These are phyloP conservation scores for Craseonycteris thonglongyai DNA, from an alignment of 2,113 vertebrate species.

Conservation along the genomic window DNA sequence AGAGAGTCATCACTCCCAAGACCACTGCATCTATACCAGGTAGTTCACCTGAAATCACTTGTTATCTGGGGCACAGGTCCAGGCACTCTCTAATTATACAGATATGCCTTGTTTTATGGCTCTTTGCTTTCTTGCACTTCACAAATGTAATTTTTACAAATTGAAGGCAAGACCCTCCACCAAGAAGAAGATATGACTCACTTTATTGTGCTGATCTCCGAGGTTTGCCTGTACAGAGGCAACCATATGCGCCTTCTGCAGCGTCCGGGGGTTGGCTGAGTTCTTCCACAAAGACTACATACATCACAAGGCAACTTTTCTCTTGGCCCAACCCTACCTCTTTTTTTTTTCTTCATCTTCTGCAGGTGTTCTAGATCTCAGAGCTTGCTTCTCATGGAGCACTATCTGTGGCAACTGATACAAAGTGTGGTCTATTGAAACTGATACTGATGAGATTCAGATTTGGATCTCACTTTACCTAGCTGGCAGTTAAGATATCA, in stretches of 20 bases:
- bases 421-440: neutral
- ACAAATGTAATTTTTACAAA: neutral
- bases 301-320: neutral
- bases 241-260: neutral
- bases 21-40: neutral
- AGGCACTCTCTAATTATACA: neutral
- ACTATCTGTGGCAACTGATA: neutral
- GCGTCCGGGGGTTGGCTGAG: neutral
- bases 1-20: neutral
- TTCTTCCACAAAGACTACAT: neutral
- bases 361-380: neutral
- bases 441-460: neutral
- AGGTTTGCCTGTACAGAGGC: neutral
- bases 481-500: neutral
- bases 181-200: neutral
- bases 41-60: neutral
- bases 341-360: neutral
- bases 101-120: neutral
- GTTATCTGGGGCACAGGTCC: neutral
- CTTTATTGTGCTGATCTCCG: neutral
- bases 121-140: neutral
- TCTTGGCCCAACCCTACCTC: neutral
- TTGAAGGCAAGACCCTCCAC: neutral
- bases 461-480: neutral
- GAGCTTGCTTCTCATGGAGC: neutral